Evolutionary conservation across 1,140 invertebrate genomes (phyloP).

Genomic region (Lepidurus couesii): DNA sequence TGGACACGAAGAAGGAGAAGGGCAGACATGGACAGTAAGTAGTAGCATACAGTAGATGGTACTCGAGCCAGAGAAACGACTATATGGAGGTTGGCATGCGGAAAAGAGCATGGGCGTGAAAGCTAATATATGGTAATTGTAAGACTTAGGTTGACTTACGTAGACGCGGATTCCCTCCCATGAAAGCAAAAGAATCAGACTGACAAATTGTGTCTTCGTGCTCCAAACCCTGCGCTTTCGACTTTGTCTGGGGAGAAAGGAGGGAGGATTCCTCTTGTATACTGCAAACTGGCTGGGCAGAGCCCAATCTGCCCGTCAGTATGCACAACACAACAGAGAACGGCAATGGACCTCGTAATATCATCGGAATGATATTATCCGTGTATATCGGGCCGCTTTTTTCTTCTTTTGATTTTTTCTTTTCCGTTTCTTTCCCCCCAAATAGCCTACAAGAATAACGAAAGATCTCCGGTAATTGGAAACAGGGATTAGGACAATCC

Average conservation of each 20-base stretch:
- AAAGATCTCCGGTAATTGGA: too few species aligned
- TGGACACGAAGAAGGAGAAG: background rate
- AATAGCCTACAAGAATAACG: too few species aligned
- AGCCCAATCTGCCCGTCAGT: background rate
- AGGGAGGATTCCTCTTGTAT: background rate
- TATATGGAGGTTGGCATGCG: background rate
- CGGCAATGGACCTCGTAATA: too few species aligned
- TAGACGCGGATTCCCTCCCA: background rate
- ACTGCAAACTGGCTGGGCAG: background rate
- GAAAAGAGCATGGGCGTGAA: background rate
- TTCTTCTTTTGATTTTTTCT: too few species aligned
- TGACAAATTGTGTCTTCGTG: slow-evolving; percentile 19
- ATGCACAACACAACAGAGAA: too few species aligned
- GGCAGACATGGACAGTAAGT: background rate
- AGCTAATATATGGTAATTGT: slow-evolving; percentile 19
- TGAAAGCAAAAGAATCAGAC: background rate
- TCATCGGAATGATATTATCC: too few species aligned
- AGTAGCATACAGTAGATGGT: background rate
- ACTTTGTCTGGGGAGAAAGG: background rate
- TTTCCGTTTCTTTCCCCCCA: too few species aligned
- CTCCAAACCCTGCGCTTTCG: background rate
- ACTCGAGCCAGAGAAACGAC: background rate
- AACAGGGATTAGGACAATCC: too few species aligned
- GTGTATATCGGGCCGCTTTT: too few species aligned
- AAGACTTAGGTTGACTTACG: slow-evolving; percentile 11